Base-by-base conservation (phyloP, 1,140 invertebrate genomes). In the Brachionus angularis region DNA sequence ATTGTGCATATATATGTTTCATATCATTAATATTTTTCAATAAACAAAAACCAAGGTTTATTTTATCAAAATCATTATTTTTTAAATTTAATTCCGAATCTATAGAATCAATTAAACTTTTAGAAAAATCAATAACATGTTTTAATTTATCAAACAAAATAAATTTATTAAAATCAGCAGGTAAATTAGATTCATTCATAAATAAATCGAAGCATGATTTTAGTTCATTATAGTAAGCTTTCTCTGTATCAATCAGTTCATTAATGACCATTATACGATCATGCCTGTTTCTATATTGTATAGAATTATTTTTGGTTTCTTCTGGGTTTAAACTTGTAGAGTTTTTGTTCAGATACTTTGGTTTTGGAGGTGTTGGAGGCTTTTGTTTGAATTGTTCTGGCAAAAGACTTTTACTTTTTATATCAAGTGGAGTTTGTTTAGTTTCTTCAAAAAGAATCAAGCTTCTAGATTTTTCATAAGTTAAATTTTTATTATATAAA, bases 181-280 rank as follows among this genome's bases (percentile, higher is more conserved):
- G 53, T 23, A 39, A 3, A 18, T 23, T 18, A 23, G 36, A 10
- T 21, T 58, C 53, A 16, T 7, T 23, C 53, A 58, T 58, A 58
- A 58, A 58, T 25, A 31, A 58, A n/a, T 58, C 53, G 23, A 39
- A 58, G 2, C 7, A 12, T 16, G 39, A 12, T 25, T 39, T 27
- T 36, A 58, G 25, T 39, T 58, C 53, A 39, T 14, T 0, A 5
- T 39, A 23, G 25, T 23, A 58, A 58, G 21, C 39, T 25, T 36
- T 58, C 25, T 58, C 53, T 23, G 53, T 58, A 23, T 58, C 53
- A 39, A 58, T 23, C 1, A 58, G 33, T 23, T 58, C 53, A 23
- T 58, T 33, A 5, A 58, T 16, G 23, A 36, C 33, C 10, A 39
- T 7, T 18, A 39, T 5, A 21, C 33, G 16, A 25, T 58, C 18